A percentile compares a stretch with the other conserved stretches of the same genome.
Evolutionary conservation across 2,888 invertebrate species (phyloP).

Genomic region (Hartigia nigra): DNA sequence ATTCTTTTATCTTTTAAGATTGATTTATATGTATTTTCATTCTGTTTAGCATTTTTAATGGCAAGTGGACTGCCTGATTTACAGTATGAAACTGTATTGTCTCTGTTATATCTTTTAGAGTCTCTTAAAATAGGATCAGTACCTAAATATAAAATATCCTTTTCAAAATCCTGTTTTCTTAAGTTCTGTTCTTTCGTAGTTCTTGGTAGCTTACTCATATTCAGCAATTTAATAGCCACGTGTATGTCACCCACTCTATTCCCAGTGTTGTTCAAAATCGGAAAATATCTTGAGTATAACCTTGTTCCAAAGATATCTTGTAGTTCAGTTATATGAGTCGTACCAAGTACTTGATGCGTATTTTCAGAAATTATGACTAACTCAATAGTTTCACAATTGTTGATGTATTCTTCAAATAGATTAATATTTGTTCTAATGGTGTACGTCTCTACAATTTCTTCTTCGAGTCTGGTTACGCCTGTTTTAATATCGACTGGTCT

Average conservation of each 20-base stretch:
- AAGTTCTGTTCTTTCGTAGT: slow-evolving; percentile 23
- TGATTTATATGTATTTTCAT: slow-evolving; percentile 44
- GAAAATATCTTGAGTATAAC: slow-evolving; percentile 51
- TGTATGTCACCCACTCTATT: slow-evolving; percentile 57
- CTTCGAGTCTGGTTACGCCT: slow-evolving; percentile 29
- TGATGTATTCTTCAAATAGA: slow-evolving; percentile 60
- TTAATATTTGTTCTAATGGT: slow-evolving; percentile 54
- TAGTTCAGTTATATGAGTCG: slow-evolving; percentile 49
- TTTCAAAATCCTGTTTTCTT: slow-evolving; percentile 14
- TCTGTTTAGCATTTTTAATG: slow-evolving; percentile 26
- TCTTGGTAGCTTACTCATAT: slow-evolving; percentile 25
- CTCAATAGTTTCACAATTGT: slow-evolving; percentile 57
- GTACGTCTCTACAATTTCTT: slow-evolving; percentile 49
- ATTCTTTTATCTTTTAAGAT: slow-evolving; percentile 43
- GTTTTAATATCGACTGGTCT: slow-evolving; percentile 52
- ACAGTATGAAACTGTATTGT: neutral
- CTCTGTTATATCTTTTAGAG: neutral
- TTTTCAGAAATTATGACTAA: slow-evolving; percentile 50
- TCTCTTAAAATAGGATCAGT: neutral
- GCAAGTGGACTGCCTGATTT: slow-evolving; percentile 17
- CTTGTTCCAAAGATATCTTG: slow-evolving; percentile 47
- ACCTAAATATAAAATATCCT: neutral
- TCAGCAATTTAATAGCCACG: slow-evolving; percentile 48
- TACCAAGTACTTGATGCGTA: slow-evolving; percentile 50
- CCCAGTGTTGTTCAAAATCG: slow-evolving; percentile 51